phyloP scores from a whole-genome alignment of 1,140 invertebrate genomes.

The Paracyclopina nana region DNA sequence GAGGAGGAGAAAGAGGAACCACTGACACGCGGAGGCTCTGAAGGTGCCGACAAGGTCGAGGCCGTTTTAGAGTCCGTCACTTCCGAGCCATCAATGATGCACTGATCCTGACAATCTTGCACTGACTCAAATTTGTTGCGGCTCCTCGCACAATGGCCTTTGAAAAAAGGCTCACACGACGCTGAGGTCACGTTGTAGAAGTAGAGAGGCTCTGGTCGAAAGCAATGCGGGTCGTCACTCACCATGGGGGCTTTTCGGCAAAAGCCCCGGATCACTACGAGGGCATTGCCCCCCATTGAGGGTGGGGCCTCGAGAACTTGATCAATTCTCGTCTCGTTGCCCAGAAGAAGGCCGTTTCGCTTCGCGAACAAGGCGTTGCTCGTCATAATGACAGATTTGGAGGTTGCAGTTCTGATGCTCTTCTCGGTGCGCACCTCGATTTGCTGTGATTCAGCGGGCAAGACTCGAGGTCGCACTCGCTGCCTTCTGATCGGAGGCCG shows the following conservation, averaged over 20 bases:
- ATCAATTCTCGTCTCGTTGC: neutral
- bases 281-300: neutral
- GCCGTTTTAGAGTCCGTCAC: neutral
- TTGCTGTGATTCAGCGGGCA: too few species aligned
- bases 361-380: too few species aligned
- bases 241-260: neutral
- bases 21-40: too few species aligned
- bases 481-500: too few species aligned
- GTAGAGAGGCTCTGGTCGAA: neutral
- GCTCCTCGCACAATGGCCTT: slow-evolving; percentile 6
- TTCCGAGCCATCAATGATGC: slow-evolving; percentile 1
- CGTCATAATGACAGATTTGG: too few species aligned
- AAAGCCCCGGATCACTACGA: slow-evolving; percentile 7
- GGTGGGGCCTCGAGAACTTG: neutral
- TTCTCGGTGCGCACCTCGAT: too few species aligned
- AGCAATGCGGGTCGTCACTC: neutral
- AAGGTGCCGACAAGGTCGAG: too few species aligned
- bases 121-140: slow-evolving; percentile 1
- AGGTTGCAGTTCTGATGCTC: too few species aligned
- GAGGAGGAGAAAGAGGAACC: too few species aligned
- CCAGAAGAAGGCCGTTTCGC: too few species aligned
- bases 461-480: too few species aligned
- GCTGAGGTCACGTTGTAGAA: slow-evolving; percentile 9
- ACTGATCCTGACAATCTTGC: neutral
- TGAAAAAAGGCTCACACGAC: slow-evolving; percentile 4